These are phyloP conservation scores for Muntiacus reevesi DNA, from an alignment of 2,113 vertebrate species.

Conservation along the genomic window DNA sequence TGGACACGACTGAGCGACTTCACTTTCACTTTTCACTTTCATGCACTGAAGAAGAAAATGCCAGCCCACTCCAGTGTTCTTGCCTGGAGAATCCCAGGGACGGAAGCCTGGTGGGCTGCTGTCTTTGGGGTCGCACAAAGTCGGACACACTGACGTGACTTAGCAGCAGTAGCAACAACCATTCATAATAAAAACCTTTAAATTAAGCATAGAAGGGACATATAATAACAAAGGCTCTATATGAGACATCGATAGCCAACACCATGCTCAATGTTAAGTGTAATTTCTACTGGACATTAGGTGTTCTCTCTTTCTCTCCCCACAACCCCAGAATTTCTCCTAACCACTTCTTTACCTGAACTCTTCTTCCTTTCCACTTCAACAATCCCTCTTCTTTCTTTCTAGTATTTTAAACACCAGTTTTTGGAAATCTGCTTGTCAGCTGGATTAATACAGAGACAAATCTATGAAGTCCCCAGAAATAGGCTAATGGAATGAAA, in stretches of 20 bases:
- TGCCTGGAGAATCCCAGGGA: no score
- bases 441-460: conserved; percentile 15
- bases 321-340: neutral
- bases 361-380: neutral
- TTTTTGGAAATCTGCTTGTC: conserved; percentile 18
- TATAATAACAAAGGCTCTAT: neutral
- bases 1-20: no score
- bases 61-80: no score
- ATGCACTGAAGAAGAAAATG: no score
- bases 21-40: no score
- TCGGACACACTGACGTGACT: no score
- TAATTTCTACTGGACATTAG: neutral
- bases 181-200: neutral
- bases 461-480: neutral
- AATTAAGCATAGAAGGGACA: neutral
- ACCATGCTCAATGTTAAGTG: neutral
- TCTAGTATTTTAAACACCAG: neutral
- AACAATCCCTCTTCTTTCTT: neutral
- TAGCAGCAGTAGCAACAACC: no score
- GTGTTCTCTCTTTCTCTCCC: neutral
- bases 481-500: neutral
- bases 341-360: neutral
- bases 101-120: no score
- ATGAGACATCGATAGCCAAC: neutral
- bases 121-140: no score